These are phyloP conservation scores for Xiphias gladius DNA, from an alignment of 2,113 vertebrate genomes.

Conservation along the genomic window DNA sequence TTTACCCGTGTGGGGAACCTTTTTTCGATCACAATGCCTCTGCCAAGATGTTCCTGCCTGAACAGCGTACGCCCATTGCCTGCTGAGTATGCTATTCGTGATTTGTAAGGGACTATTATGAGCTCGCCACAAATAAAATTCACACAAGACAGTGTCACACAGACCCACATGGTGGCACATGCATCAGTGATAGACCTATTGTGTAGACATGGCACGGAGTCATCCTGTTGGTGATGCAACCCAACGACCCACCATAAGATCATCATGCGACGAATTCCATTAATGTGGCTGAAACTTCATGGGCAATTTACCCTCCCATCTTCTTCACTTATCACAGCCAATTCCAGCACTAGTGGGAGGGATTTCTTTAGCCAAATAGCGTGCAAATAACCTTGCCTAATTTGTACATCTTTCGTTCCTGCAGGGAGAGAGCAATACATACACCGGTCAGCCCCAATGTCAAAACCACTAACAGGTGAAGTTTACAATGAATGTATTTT, in stretches of 20 bases:
- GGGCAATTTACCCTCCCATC: neutral
- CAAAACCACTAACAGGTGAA: no score
- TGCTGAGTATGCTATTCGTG: slow-evolving; percentile 46
- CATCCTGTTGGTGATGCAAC: slow-evolving; percentile 1
- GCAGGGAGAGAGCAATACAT: neutral
- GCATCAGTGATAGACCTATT: slow-evolving; percentile 21
- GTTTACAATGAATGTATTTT: no score
- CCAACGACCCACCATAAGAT: slow-evolving; percentile 3
- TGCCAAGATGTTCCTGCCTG: slow-evolving; percentile 50
- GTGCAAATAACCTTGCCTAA: slow-evolving; percentile 44
- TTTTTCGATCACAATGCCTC: slow-evolving; percentile 45
- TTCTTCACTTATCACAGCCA: slow-evolving; percentile 12
- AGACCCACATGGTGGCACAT: slow-evolving; percentile 26
- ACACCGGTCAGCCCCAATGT: no score
- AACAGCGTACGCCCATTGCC: slow-evolving; percentile 16
- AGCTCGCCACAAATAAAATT: slow-evolving; percentile 57
- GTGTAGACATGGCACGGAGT: slow-evolving; percentile 11
- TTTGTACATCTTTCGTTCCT: slow-evolving; percentile 49
- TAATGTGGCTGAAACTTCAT: slow-evolving; percentile 12
- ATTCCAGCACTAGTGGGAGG: slow-evolving; percentile 22
- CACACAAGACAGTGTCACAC: neutral
- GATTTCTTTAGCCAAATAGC: slow-evolving; percentile 34
- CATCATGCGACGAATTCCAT: slow-evolving; percentile 9
- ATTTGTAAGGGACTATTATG: slow-evolving; percentile 39
- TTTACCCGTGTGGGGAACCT: slow-evolving; percentile 33